A percentile compares a stretch with the other conserved stretches of the same genome.
phyloP scores from a whole-genome alignment of 2,113 vertebrate species.

The Galemys pyrenaicus region DNA sequence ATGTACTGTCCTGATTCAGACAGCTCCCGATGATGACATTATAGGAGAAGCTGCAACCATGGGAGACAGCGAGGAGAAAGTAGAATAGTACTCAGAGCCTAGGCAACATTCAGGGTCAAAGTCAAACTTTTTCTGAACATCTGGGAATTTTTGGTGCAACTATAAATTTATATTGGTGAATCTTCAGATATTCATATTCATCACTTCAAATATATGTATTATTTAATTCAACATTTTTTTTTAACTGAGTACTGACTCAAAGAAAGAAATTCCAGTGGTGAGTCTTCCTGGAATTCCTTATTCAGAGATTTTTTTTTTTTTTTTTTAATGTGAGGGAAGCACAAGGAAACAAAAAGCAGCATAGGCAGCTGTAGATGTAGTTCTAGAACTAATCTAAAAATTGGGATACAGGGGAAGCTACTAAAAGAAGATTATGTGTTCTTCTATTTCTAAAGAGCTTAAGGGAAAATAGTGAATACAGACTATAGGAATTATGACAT shows the following conservation, averaged over 20 bases:
- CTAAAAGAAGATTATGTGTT: not conserved
- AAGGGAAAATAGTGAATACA: not conserved
- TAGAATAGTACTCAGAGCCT: not conserved
- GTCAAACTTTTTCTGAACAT: not conserved
- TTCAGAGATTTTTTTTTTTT: not conserved
- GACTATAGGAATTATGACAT: not conserved
- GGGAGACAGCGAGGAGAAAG: not conserved
- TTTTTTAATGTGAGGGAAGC: not conserved
- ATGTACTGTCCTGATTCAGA: not conserved
- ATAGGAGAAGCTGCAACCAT: not conserved
- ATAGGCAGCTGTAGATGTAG: not conserved
- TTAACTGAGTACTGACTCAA: not conserved
- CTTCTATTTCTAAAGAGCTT: not conserved
- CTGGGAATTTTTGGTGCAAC: not conserved
- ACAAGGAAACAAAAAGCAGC: not conserved
- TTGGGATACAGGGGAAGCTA: accelerated
- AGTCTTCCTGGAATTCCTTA: not conserved
- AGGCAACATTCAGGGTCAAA: not conserved
- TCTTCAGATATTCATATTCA: not conserved
- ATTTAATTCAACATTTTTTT: not conserved
- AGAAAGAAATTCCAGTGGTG: not conserved
- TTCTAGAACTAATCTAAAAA: not conserved
- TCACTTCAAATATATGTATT: no score
- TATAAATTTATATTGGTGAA: not conserved
- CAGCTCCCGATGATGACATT: not conserved